Percentiles rank a stretch among this genome's conserved stretches.
phyloP scores from a whole-genome alignment of 1,140 invertebrate genomes.

The Trinorchestia longiramus region DNA sequence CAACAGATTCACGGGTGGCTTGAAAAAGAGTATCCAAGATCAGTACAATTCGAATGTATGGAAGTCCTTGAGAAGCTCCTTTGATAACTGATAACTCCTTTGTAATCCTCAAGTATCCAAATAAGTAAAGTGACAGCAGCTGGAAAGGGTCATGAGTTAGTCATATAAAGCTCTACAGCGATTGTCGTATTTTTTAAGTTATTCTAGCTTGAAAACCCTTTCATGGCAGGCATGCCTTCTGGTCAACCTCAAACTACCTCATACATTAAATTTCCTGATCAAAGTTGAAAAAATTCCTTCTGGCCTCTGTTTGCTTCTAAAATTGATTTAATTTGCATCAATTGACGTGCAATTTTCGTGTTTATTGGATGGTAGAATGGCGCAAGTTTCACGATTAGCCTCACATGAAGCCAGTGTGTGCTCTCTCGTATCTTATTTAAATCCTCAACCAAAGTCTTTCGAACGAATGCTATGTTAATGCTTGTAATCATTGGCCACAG shows the following conservation, averaged over 20 bases:
- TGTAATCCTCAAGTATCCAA: too few relatives aligned
- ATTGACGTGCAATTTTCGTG: slow-evolving; percentile 8
- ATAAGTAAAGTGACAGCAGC: too few relatives aligned
- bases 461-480: not conserved
- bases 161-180: not conserved
- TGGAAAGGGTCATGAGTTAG: too few relatives aligned
- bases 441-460: not conserved
- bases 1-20: not conserved
- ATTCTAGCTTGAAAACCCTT: not conserved
- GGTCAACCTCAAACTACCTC: not conserved
- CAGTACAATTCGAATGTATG: not conserved
- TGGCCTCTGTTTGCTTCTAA: not conserved
- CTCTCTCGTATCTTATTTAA: not conserved
- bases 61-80: not conserved
- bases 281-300: not conserved
- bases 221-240: not conserved
- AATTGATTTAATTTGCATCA: slow-evolving; percentile 37
- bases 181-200: not conserved
- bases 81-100: not conserved
- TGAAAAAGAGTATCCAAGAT: not conserved
- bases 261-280: not conserved
- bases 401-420: not conserved
- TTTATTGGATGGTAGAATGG: not conserved
- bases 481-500: not conserved
- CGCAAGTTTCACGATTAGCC: not conserved